A percentile compares a stretch with the other conserved stretches of the same genome.
Conservation (phyloP, 2,797 vertebrate genomes). For the Microctenopoma stevenorrisi region DNA sequence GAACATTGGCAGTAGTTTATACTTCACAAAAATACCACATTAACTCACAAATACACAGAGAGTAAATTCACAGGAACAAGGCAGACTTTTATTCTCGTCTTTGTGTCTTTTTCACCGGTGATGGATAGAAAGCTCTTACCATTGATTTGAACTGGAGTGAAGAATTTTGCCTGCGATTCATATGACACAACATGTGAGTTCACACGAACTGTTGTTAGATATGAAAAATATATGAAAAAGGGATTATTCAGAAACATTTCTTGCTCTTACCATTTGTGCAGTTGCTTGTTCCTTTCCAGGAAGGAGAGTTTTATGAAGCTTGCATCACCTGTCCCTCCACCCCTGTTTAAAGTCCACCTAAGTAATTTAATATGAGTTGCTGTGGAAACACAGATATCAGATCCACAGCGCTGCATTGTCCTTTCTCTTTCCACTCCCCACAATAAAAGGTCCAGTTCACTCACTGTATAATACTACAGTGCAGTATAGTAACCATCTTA, state of each 20-base stretch:
- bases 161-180: constrained; percentile 90
- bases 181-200: constrained; percentile 1
- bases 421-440: constrained; percentile 39
- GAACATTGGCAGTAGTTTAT: background rate
- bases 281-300: constrained; percentile 53
- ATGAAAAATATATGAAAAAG: constrained; percentile 1
- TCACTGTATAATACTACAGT: background rate
- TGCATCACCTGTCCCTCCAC: constrained; percentile 62
- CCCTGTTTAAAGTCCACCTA: constrained; percentile 82
- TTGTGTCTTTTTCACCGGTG: background rate
- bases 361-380: constrained; percentile 86
- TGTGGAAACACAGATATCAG: constrained; percentile 84
- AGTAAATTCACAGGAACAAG: background rate
- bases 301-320: constrained; percentile 40
- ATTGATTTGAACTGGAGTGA: constrained; percentile 93
- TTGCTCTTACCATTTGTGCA: constrained; percentile 76
- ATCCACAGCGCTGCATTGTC: constrained; percentile 59
- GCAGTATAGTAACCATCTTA: background rate
- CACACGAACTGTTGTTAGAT: background rate
- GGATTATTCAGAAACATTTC: background rate
- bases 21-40: background rate
- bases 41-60: background rate
- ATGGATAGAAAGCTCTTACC: constrained; percentile 79
- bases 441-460: constrained; percentile 9
- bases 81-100: constrained; percentile 1